phyloP scores from a whole-genome alignment of 2,113 vertebrate species.

The Rana temporaria region DNA sequence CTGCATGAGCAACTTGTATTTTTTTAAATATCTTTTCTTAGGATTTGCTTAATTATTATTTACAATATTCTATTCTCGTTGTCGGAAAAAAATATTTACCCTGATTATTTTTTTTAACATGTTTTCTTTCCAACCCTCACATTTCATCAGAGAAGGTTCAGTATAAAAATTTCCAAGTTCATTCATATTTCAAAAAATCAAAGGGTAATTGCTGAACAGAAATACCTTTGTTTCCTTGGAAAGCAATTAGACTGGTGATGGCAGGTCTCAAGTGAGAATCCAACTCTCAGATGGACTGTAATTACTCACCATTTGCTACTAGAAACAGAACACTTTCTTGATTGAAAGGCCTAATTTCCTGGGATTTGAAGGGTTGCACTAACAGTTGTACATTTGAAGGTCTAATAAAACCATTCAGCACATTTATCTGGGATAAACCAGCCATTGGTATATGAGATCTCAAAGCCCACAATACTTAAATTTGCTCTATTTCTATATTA shows the following conservation, averaged over 20 bases:
- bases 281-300: constrained; percentile 47
- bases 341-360: constrained; percentile 65
- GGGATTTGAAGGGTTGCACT: constrained; percentile 53
- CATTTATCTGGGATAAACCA: constrained; percentile 31
- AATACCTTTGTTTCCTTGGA: constrained; percentile 61
- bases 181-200: constrained; percentile 58
- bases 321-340: constrained; percentile 62
- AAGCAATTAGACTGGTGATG: constrained; percentile 64
- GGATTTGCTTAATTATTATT: too few relatives aligned
- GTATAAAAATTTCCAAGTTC: constrained; percentile 54
- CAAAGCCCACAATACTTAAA: constrained; percentile 14
- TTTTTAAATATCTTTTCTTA: too few relatives aligned
- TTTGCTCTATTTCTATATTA: constrained; percentile 3
- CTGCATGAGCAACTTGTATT: too few relatives aligned
- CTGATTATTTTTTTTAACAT: neutral
- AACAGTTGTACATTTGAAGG: constrained; percentile 56
- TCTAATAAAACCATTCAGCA: constrained; percentile 43
- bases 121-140: neutral
- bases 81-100: neutral
- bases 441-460: neutral
- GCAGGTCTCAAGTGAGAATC: constrained; percentile 59
- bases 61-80: too few relatives aligned
- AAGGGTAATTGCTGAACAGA: constrained; percentile 60
- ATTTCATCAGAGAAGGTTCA: constrained; percentile 47
- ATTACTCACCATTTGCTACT: constrained; percentile 64